Evolutionary conservation across 2,797 vertebrate genomes (phyloP).

Genomic region (Hydrolagus colliei): DNA sequence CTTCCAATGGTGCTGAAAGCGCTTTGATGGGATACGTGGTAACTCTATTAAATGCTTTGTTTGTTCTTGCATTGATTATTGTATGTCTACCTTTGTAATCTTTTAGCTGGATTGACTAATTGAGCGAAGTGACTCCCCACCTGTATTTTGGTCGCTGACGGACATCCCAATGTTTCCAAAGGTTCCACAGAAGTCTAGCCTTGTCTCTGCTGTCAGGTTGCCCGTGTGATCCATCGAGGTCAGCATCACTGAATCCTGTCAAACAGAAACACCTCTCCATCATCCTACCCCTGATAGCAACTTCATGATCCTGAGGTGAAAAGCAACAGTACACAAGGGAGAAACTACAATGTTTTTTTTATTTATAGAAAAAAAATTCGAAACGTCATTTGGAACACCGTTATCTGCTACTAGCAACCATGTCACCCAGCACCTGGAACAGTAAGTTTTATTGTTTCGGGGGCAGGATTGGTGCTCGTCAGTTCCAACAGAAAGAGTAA

Average conservation of each 20-base stretch:
- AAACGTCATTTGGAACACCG: slow-evolving; percentile 62
- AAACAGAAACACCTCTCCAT: background rate
- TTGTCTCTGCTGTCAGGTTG: background rate
- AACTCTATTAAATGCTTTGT: background rate
- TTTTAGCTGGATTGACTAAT: background rate
- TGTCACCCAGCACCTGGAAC: slow-evolving; percentile 50
- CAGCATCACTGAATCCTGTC: background rate
- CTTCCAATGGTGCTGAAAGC: no score
- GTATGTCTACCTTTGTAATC: background rate
- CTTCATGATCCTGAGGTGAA: background rate
- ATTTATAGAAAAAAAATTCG: slow-evolving; percentile 63
- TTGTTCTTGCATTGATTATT: background rate
- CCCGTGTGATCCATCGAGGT: no score
- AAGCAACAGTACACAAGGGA: slow-evolving; percentile 46
- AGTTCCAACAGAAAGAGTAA: slow-evolving; percentile 36
- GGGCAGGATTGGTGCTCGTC: slow-evolving; percentile 18
- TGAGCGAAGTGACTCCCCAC: background rate
- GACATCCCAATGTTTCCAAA: background rate
- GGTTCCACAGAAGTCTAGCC: no score
- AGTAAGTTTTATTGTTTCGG: slow-evolving; percentile 39
- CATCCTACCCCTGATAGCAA: background rate
- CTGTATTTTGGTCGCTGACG: background rate
- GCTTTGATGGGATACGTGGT: no score
- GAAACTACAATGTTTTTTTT: slow-evolving; percentile 76
- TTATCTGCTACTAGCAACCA: slow-evolving; percentile 56